Conservation (phyloP, 2,888 invertebrate genomes). For the Philonicus albiceps region DNA sequence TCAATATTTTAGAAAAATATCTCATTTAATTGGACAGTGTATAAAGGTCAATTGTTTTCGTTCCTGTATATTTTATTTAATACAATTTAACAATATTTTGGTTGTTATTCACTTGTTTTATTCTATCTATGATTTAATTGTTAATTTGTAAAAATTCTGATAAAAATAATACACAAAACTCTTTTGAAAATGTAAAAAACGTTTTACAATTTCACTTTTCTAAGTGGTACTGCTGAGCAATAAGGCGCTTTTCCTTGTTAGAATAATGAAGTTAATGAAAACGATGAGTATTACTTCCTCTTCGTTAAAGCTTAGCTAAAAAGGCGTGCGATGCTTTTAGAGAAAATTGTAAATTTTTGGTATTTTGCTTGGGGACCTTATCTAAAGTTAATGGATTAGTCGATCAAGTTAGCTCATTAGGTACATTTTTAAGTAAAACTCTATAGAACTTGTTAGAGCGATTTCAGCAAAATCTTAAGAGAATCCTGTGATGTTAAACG, state of each 20-base stretch:
- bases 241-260: slow-evolving; percentile 35
- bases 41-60: slow-evolving; percentile 19
- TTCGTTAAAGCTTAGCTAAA: background rate
- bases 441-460: background rate
- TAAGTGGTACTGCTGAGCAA: slow-evolving; percentile 35
- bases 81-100: slow-evolving; percentile 36
- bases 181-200: slow-evolving; percentile 12
- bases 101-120: slow-evolving; percentile 31
- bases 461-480: background rate
- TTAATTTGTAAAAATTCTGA: slow-evolving; percentile 32
- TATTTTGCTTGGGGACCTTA: slow-evolving; percentile 23
- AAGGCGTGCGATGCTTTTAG: slow-evolving; percentile 10
- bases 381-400: slow-evolving; percentile 19
- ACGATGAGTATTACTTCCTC: background rate
- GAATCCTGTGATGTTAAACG: background rate
- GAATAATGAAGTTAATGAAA: slow-evolving; percentile 11
- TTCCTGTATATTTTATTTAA: slow-evolving; percentile 19
- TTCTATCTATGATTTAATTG: slow-evolving; percentile 36
- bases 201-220: background rate
- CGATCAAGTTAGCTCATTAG: slow-evolving; percentile 1
- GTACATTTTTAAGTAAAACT: background rate
- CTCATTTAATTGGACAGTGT: slow-evolving; percentile 7
- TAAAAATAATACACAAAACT: slow-evolving; percentile 25
- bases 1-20: slow-evolving; percentile 39
- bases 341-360: slow-evolving; percentile 30